Base-by-base conservation (phyloP, 2,888 invertebrate genomes). In the Brachyopa scutellaris region DNA sequence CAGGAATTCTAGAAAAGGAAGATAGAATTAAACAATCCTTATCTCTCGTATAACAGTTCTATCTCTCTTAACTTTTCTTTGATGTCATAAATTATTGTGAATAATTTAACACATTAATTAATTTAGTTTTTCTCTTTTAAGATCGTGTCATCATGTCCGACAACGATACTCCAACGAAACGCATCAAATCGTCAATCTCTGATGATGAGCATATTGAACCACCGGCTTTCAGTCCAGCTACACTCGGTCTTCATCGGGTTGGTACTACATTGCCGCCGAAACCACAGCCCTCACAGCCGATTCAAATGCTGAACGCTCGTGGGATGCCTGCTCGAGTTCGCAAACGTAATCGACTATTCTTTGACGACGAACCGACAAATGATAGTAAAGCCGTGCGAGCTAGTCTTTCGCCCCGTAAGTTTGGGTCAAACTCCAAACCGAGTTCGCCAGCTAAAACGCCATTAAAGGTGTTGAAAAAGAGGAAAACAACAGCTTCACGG, bases 241-340 rank as follows among this genome's bases (percentile, higher is more conserved):
- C 95, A 40, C 92, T 96, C 67, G 96, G 96, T 4, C 90, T 96
- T 29, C 95, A 96, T 87, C 92, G 96, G 87, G 96, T 96, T 42
- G 96, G 96, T 13, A 94, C 95, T 1, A 93, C 93, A 83, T 92
- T 94, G 85, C 95, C 95, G 76, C 94, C 94, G 67, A 93, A 94
- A 86, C 94, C 95, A 9, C 92, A 93, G 86, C 92, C 93, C 2
- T 92, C 92, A 29, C 94, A 94, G 88, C 95, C 95, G 21, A 93
- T 95, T n/a, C 95, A 95, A 89, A 94, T 95, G 85, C 91, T 97
- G 1, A 97, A 97, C 88, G 94, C 96, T 1, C 92, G 97, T 86
- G 97, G 97, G 47, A 97, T 96, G 96, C 97, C 97, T 62, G 96
- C 96, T 3, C 93, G 97, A 73, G 97, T 97, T 85, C 93, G 97